Evolutionary conservation across 2,888 invertebrate genomes (phyloP).

Genomic region (Chorisops tibialis): DNA sequence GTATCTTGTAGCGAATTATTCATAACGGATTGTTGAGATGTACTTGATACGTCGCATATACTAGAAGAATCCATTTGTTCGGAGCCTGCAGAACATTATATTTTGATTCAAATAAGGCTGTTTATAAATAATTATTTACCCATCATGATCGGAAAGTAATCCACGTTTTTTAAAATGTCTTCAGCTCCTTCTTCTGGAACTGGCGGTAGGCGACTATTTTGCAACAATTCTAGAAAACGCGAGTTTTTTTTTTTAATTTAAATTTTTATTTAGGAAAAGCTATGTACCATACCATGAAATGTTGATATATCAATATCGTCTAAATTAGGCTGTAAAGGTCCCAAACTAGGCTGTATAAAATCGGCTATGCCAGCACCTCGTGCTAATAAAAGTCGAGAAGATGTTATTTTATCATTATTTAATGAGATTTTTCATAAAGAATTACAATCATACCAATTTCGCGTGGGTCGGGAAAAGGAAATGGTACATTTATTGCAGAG

Average conservation of each 20-base stretch:
- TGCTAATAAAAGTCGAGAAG: slow-evolving; percentile 36
- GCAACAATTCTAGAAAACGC: slow-evolving; percentile 43
- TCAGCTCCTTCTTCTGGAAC: slow-evolving; percentile 62
- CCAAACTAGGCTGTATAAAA: slow-evolving; percentile 97
- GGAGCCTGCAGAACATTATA: slow-evolving; percentile 36
- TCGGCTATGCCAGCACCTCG: slow-evolving; percentile 86
- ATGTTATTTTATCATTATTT: too few relatives aligned
- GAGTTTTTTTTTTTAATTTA: neutral
- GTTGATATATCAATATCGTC: slow-evolving; percentile 88
- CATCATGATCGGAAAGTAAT: slow-evolving; percentile 43
- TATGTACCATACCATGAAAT: slow-evolving; percentile 62
- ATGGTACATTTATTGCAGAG: slow-evolving; percentile 76
- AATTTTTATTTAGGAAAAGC: neutral
- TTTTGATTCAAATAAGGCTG: neutral
- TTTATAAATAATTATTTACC: slow-evolving; percentile 35
- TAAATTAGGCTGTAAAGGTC: slow-evolving; percentile 93
- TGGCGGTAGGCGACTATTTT: slow-evolving; percentile 55
- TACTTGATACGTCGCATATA: slow-evolving; percentile 45
- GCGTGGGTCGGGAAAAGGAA: slow-evolving; percentile 93
- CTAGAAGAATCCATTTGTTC: slow-evolving; percentile 44
- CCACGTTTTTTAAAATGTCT: slow-evolving; percentile 56
- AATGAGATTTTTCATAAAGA: too few relatives aligned
- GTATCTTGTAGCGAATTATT: slow-evolving; percentile 40
- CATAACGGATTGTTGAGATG: slow-evolving; percentile 29
- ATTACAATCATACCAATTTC: slow-evolving; percentile 73